Conservation (phyloP, 2,797 vertebrate genomes). For the Acrocephalus scirpaceus region DNA sequence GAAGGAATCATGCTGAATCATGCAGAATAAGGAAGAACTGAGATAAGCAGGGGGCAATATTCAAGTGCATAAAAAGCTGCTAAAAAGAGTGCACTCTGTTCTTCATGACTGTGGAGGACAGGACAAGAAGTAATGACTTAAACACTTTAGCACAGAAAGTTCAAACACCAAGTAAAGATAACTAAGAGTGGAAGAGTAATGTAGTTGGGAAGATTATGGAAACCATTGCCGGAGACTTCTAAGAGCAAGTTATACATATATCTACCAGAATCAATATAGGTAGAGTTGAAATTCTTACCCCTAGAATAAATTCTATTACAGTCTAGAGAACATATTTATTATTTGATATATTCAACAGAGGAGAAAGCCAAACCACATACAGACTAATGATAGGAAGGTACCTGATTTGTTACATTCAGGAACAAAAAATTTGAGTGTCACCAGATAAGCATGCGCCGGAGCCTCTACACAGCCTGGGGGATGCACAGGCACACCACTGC, state of each 20-base stretch:
- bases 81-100: not conserved
- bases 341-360: not conserved
- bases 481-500: not conserved
- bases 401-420: not conserved
- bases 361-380: not conserved
- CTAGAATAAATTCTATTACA: not conserved
- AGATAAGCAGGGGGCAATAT: not conserved
- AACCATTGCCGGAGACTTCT: not conserved
- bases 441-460: not conserved
- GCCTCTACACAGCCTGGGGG: not conserved
- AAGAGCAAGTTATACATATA: not conserved
- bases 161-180: not conserved
- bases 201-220: not conserved
- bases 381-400: not conserved
- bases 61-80: not conserved
- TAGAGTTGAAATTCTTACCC: not conserved
- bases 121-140: not conserved
- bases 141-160: not conserved
- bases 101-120: not conserved
- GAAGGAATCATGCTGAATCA: not conserved
- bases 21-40: not conserved
- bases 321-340: not conserved
- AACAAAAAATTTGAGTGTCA: not conserved
- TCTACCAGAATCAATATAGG: not conserved
- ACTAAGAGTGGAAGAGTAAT: not conserved